These are phyloP conservation scores for Caenorhabditis sp. DNA, from an alignment of 2,888 invertebrate genomes.

Conservation along the genomic window DNA sequence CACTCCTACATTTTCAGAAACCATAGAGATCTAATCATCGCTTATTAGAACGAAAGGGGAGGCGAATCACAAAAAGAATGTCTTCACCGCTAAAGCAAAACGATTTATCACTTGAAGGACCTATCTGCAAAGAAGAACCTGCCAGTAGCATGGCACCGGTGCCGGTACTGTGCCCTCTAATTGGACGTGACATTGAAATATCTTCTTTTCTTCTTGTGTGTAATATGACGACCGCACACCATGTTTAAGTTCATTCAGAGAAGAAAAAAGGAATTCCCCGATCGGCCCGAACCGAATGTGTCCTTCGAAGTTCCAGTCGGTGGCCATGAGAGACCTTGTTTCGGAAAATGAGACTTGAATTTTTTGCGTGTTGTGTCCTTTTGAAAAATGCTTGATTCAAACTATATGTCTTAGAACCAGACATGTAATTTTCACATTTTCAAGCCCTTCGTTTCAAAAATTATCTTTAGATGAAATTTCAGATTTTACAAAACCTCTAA, in stretches of 20 bases:
- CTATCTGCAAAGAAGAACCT: constrained; percentile 38
- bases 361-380: constrained; percentile 2
- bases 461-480: no score
- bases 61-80: not conserved
- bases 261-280: not conserved
- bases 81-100: not conserved
- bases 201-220: not conserved
- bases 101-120: constrained; percentile 14
- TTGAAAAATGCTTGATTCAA: constrained; percentile 1
- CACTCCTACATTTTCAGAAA: constrained; percentile 37
- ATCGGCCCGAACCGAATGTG: not conserved
- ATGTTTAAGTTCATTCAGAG: constrained; percentile 17
- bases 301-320: constrained; percentile 16
- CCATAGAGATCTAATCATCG: constrained; percentile 17
- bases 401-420: constrained; percentile 16
- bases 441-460: no score
- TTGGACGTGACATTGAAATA: constrained; percentile 32
- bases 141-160: constrained; percentile 10
- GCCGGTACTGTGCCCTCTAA: not conserved
- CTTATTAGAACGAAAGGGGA: not conserved
- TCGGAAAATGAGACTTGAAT: constrained; percentile 6
- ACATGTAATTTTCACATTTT: no score
- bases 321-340: constrained; percentile 13
- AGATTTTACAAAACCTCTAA: no score
- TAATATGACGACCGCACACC: constrained; percentile 14